phyloP scores from a whole-genome alignment of 1,140 invertebrate species.

The Latrodectus geometricus region DNA sequence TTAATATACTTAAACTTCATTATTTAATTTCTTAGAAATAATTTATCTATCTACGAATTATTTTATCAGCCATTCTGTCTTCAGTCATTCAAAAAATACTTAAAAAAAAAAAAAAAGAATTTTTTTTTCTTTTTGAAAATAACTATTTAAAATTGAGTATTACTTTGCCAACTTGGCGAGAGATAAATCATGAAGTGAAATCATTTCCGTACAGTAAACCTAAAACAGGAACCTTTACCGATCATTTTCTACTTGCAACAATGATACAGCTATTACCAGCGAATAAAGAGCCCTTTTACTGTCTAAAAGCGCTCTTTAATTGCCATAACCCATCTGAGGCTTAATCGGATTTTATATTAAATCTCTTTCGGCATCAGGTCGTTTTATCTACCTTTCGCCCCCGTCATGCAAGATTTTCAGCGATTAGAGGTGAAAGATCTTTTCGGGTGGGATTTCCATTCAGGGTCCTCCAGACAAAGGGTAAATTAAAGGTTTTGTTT shows the following conservation, averaged over 20 bases:
- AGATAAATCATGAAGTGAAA: neutral
- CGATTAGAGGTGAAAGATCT: neutral
- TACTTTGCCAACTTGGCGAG: constrained; percentile 17
- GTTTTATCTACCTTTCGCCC: neutral
- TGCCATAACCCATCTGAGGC: constrained; percentile 41
- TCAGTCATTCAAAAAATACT: no score
- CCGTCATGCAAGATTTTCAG: neutral
- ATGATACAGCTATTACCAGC: constrained; percentile 43
- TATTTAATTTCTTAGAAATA: no score
- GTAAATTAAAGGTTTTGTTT: neutral
- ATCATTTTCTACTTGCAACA: neutral
- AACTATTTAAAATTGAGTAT: constrained; percentile 1
- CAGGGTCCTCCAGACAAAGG: neutral
- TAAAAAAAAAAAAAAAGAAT: no score
- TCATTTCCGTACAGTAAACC: neutral
- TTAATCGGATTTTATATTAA: constrained; percentile 40
- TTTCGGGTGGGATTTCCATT: neutral
- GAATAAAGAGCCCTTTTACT: constrained; percentile 28
- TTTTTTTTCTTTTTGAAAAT: neutral
- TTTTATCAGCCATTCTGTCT: no score
- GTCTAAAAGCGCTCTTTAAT: constrained; percentile 27
- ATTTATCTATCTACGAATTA: no score
- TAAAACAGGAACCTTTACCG: neutral
- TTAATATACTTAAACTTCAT: no score
- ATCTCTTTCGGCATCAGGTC: neutral